Evolutionary conservation across 2,888 invertebrate genomes (phyloP), one percentile per base, ranked within the genome.

Genomic region (Hypselothyrea guttata): DNA sequence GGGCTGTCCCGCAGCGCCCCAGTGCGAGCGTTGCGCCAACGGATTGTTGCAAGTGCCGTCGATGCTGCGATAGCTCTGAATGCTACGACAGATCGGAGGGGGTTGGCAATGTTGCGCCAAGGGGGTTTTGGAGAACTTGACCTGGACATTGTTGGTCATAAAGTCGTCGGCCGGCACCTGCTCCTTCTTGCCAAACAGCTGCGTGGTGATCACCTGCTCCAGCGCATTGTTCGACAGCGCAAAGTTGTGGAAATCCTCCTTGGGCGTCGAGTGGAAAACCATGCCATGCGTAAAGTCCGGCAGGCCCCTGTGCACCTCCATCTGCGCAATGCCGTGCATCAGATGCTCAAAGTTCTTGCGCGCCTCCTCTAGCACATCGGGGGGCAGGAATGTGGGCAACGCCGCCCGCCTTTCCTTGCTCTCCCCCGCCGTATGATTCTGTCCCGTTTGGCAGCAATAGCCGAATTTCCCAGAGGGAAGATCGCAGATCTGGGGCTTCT

Each of bases 41-140:
- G 92, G 91, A 89, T 97, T 97, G 89, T 97, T 97, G 88, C 97
- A 98, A 8, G 94, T 93, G 0, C 97, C 97, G 84, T 95, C 95
- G 13, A 94, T 89, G 1, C 92, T 92, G 51, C 97, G 91, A 89
- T 94, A 96, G 8, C 86, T 88, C 0, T 89, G 87, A 0, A 89
- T 60, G 7, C 78, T 61, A 0, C 90, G 88, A 71, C 94, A 94
- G 0, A 75, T 47, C 0, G 91, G 91, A 2, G 83, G 87, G 2
- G 89, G 81, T 0, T 88, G 90, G 34, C 90, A 90, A 52, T 84
- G 86, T 7, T 86, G 84, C 0, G 71, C 84, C 11, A 89, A 48
- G 4, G 87, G 82, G 0, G 89, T 87, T 28, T 87, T 67, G 1
- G 68, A 71, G 35, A 89, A 88, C 16, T 86, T 77, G 0, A 87